Base-by-base conservation (phyloP, 2,888 invertebrate genomes). In the Zelleria hepariella region DNA sequence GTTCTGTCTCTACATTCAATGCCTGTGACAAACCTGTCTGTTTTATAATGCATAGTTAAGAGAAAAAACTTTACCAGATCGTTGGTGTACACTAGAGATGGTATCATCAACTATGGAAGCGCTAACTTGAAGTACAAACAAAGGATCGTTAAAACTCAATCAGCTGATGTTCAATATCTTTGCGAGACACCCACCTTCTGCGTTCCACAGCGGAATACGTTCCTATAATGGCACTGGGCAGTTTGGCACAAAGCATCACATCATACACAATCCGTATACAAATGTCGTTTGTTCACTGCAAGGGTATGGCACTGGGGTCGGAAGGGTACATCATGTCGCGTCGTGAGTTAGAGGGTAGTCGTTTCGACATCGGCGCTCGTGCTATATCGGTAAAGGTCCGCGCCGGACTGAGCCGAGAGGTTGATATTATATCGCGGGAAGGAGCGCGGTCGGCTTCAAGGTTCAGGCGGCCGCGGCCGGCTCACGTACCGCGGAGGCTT, bases 181-280 rank as follows among this genome's bases (percentile, higher is more conserved):
- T 2, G 32, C 1, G 32, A 49, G 23, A 21, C 67, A 72, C 85
- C 74, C 69, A 86, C 86, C 79, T 84, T 75, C 72, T 51, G 57
- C 70, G 66, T 69, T 73, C 69, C 68, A 69, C 71, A 73, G 70
- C 64, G 71, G 66, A 74, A 69, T 77, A 62, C 63, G 67, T 70
- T 74, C 79, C 75, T 74, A 75, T 68, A 80, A 82, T 82, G 82
- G 78, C 84, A 86, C 83, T 74, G 70, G 68, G 69, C 71, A 71
- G 66, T 64, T 77, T 81, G 75, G 77, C 86, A 86, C 87, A 78
- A 79, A 78, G 82, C 86, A 86, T 86, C 84, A 86, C 86, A 86
- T 75, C 80, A 76, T 77, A 75, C 85, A 83, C 84, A 75, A 65
- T 69, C 51, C 62, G 76, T 77, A 77, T 78, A 78, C 69, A 62